These are phyloP conservation scores for Sminthurides aquaticus DNA, from an alignment of 2,888 invertebrate species.

Conservation along the genomic window DNA sequence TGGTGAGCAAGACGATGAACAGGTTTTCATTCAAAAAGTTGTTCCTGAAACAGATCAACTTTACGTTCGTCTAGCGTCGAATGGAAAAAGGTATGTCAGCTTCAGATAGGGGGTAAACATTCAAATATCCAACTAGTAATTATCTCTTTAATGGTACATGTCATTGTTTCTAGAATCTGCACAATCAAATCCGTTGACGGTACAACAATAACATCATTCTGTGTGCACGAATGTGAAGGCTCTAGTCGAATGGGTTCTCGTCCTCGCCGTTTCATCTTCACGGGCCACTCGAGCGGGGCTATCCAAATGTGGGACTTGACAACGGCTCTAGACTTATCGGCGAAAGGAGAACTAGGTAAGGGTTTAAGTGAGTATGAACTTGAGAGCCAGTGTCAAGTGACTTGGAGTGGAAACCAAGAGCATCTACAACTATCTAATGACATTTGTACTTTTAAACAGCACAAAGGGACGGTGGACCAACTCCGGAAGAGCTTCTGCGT, in stretches of 20 bases:
- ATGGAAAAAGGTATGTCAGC: conserved; percentile 69
- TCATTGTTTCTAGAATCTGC: conserved; percentile 63
- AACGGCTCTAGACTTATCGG: conserved; percentile 76
- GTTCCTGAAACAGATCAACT: conserved; percentile 93
- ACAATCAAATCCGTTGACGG: conserved; percentile 90
- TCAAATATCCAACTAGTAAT: too few species aligned
- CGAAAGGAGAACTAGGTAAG: conserved; percentile 51
- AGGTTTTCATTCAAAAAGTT: conserved; percentile 95
- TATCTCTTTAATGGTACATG: too few species aligned
- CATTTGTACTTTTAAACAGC: conserved; percentile 44
- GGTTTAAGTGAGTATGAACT: neutral
- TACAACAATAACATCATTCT: conserved; percentile 87
- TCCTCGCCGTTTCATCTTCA: conserved; percentile 79
- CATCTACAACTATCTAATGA: too few species aligned
- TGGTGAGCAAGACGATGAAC: conserved; percentile 96
- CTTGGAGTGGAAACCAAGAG: too few species aligned
- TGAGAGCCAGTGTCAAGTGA: neutral
- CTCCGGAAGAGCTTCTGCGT: conserved; percentile 79
- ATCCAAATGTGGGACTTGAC: conserved; percentile 99
- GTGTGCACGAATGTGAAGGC: conserved; percentile 95
- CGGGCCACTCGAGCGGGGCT: conserved; percentile 85
- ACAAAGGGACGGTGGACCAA: conserved; percentile 76
- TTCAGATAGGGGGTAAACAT: too few species aligned
- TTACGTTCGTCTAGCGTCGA: conserved; percentile 88
- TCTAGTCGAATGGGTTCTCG: conserved; percentile 83